Conservation (phyloP, 1,140 invertebrate genomes). For the Brachionus rotundiformis region DNA sequence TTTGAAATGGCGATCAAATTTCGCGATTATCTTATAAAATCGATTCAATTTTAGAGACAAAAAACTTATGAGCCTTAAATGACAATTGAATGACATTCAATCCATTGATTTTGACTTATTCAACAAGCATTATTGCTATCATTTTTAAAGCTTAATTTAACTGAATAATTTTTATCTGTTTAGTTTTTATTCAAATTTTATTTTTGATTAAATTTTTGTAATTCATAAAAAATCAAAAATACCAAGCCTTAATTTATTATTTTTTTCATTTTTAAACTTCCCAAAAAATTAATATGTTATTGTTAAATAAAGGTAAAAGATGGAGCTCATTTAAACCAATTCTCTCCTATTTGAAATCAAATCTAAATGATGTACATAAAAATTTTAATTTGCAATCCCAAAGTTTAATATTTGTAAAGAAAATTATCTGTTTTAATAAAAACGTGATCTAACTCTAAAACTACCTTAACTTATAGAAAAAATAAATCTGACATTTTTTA, state of each 20-base stretch:
- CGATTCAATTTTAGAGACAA: conserved; percentile 27
- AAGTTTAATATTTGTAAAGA: too few species aligned
- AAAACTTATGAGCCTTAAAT: not conserved
- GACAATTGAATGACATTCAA: not conserved
- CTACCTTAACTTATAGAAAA: not conserved
- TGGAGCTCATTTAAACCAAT: too few species aligned
- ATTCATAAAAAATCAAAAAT: not conserved
- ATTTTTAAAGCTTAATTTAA: not conserved
- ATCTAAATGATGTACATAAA: not conserved
- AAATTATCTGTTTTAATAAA: not conserved
- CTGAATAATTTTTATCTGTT: not conserved
- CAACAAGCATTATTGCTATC: not conserved
- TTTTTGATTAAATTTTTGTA: not conserved
- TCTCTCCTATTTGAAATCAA: too few species aligned
- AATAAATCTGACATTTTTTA: not conserved
- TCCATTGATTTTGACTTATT: not conserved
- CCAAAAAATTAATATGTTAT: too few species aligned
- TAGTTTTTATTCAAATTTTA: not conserved
- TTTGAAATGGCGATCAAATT: conserved; percentile 35
- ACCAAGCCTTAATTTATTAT: not conserved
- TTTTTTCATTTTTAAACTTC: too few species aligned
- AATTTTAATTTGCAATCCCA: too few species aligned
- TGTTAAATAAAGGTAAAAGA: too few species aligned
- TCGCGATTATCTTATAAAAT: conserved; percentile 28
- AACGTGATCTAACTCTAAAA: not conserved